Evolutionary conservation across 1,140 invertebrate species (phyloP).

Genomic region (Drosophila grimshawi): DNA sequence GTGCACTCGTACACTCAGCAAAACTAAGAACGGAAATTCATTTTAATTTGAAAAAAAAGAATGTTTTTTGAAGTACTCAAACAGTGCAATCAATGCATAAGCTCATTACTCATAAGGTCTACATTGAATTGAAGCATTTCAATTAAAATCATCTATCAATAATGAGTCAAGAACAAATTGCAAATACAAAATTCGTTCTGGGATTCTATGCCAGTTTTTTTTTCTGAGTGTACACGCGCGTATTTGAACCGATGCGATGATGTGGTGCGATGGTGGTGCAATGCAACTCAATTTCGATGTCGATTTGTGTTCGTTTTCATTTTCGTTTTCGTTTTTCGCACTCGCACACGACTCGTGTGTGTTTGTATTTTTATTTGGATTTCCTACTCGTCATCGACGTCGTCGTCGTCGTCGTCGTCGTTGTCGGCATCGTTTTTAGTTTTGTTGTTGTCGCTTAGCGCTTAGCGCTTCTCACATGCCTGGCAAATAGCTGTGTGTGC

Average conservation of each 20-base stretch:
- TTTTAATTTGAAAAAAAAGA: background rate
- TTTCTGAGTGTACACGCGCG: background rate
- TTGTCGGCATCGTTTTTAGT: constrained; percentile 36
- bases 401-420: constrained; percentile 16
- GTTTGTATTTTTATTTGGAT: background rate
- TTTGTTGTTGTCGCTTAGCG: constrained; percentile 47
- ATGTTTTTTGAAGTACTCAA: background rate
- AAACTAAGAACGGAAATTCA: background rate
- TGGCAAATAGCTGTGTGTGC: constrained; percentile 40
- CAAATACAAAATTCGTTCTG: no score
- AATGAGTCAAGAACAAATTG: no score
- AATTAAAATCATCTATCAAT: no score
- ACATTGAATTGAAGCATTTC: no score
- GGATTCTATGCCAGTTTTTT: background rate
- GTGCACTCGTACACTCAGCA: background rate
- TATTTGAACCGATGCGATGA: constrained; percentile 35
- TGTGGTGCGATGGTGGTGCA: constrained; percentile 38
- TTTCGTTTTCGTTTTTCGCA: constrained; percentile 20
- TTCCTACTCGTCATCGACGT: constrained; percentile 23
- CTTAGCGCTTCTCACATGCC: constrained; percentile 63
- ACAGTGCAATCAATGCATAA: no score
- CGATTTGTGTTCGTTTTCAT: constrained; percentile 50
- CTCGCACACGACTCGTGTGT: background rate
- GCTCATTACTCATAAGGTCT: no score
- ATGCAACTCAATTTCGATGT: no score